Conservation (phyloP, 1,140 invertebrate genomes). For the Tetramorium simillimum region DNA sequence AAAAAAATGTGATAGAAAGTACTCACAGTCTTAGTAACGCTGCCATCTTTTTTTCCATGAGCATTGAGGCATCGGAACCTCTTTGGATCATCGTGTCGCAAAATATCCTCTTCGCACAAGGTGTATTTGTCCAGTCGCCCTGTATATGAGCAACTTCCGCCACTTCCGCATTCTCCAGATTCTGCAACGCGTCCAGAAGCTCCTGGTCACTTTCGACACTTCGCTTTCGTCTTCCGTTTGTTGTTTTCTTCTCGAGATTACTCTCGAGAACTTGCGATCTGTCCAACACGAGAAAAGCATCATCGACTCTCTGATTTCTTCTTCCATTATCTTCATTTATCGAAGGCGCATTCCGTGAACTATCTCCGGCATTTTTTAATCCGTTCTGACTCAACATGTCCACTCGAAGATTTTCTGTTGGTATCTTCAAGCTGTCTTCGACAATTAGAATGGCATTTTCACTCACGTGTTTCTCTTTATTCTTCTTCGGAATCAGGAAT, state of each 20-base stretch:
- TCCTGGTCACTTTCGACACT: conserved; percentile 78
- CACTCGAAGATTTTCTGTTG: neutral
- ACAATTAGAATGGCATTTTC: conserved; percentile 61
- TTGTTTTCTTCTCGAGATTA: neutral
- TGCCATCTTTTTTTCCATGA: conserved; percentile 93
- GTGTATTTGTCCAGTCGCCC: conserved; percentile 90
- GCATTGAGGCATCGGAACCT: conserved; percentile 87
- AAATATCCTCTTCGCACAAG: conserved; percentile 91
- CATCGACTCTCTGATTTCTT: neutral
- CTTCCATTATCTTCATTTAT: neutral
- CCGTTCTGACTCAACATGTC: neutral
- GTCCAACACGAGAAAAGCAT: neutral
- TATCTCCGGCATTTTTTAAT: neutral
- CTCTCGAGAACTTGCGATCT: neutral
- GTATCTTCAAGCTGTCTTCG: conserved; percentile 24
- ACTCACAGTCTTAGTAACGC: conserved; percentile 90
- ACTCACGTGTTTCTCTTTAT: neutral
- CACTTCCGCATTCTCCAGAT: conserved; percentile 85
- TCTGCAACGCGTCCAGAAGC: conserved; percentile 85
- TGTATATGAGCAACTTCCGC: conserved; percentile 78
- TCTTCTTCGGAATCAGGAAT: conserved; percentile 60
- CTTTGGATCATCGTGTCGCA: conserved; percentile 90
- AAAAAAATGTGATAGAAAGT: conserved; percentile 27
- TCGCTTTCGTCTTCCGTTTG: conserved; percentile 77
- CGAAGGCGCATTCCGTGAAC: neutral